Base-by-base conservation (phyloP, 2,797 vertebrate species). In the Spinus olivaceus region DNA sequence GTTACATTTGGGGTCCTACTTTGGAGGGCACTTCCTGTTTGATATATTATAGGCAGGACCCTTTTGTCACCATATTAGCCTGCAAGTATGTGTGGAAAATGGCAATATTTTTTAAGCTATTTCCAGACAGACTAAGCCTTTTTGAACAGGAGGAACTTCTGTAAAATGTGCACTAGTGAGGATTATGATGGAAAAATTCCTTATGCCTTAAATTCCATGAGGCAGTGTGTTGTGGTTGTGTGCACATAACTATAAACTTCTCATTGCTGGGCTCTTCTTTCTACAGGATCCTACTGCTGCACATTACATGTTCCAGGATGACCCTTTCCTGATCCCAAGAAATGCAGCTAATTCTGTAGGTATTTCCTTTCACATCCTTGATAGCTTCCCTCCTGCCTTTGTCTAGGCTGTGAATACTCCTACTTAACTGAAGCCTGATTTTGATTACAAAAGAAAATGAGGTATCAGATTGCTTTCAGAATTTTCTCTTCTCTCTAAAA, bases 251-350 rank as follows among this genome's bases (percentile, higher is more conserved):
- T 25, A 0, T 24, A 20, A 44, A 30, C 2, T 1, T 93, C 64
- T 81, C 67, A 60, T 0, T 33, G 33, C 39, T 94, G 28, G 70
- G 3, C 89, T 96, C 12, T 95, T 33, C 50, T 78, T 82, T 37
- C 73, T 87, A 10, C 94, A 99, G 99, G 99, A 99, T 87, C 97
- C 98, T 28, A 99, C 99, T 92, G 98, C 98, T 39, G 96, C 95
- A 74, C 96, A 98, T 65, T 99, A 99, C 33, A 94, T 95, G 51
- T 99, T 99, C 97, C 99, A 99, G 53, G 99, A 99, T 97, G 99
- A 99, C 81, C 97, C 99, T 25, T 99, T 96, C 86, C 98, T 99
- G 74, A 95, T 97, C 24, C 99, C 99, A 49, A 97, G 96, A 97
- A 98, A 97, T 8, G 65, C 95, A 54, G 0, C 49, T 35, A 98